Conservation (phyloP, 2,113 vertebrate species). For the Peromyscus polionotus region DNA sequence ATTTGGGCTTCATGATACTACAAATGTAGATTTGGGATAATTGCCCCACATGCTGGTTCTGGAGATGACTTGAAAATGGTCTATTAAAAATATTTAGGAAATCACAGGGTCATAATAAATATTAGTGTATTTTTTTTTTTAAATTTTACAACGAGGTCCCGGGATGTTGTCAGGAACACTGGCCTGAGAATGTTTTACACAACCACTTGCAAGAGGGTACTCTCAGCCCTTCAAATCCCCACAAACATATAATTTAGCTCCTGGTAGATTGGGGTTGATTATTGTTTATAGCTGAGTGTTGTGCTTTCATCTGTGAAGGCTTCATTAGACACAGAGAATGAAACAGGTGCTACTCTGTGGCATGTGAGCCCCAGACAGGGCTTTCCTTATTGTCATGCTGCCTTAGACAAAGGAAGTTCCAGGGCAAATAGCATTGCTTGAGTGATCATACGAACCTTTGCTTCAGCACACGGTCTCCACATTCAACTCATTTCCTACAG, state of each 20-base stretch:
- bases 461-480: no score
- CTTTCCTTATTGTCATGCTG: neutral
- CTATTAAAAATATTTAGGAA: neutral
- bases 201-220: neutral
- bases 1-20: no score
- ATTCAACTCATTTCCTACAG: rapidly evolving
- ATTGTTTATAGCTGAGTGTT: constrained; percentile 8
- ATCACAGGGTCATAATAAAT: neutral
- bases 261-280: constrained; percentile 59
- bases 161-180: neutral
- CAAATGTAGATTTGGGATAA: neutral
- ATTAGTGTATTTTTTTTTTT: neutral
- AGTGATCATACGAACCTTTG: neutral
- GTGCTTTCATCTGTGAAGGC: constrained; percentile 6
- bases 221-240: neutral
- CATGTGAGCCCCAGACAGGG: neutral
- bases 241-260: constrained; percentile 50
- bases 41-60: neutral
- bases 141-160: neutral
- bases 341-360: constrained; percentile 43
- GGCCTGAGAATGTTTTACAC: neutral
- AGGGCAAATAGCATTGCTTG: neutral
- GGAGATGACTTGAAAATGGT: neutral
- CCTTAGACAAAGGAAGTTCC: neutral
- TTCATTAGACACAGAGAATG: constrained; percentile 38